Evolutionary conservation across 2,113 vertebrate species (phyloP), one percentile per base, ranked within the genome.

Genomic region (Sclerurus mexicanus): DNA sequence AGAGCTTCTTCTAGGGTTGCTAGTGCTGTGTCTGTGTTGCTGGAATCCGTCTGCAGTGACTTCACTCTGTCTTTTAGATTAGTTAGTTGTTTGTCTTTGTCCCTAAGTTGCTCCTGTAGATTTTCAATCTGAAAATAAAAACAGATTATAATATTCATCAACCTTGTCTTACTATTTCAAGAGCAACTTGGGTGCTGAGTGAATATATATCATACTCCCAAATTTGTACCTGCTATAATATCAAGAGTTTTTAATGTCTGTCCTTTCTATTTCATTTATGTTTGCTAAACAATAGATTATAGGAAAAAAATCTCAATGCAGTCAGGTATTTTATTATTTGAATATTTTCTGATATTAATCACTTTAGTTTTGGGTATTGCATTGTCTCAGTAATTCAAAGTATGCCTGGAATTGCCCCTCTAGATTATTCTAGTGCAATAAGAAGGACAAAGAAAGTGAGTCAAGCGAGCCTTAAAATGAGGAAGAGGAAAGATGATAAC

Each of bases 31-130:
- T 99, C 99, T 5, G 99, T 99, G 78, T 99, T 99, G 95, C 99
- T 99, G 87, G 99, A 99, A 97, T 99, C 99, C 0, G 99, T 99
- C 94, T 99, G 99, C 91, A 99, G 96, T 4, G 99, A 99, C 90
- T 99, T 99, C 91, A 99, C 98, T 88, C 99, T 98, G 95, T 99
- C 99, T 97, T 98, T 99, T 94, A 99, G 97, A 75, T 99, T 99
- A 58, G 98, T 99, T 78, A 99, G 98, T 80, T 99, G 99, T 88
- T 99, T 99, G 97, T 99, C 99, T 96, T 99, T 99, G 97, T 99
- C 99, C 95, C 98, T 99, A 95, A 99, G 98, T 97, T 99, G 99
- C 89, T 99, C 99, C 98, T 99, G 97, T 60, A 99, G 98, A 96
- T 99, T 99, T 98, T 99, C 99, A 95, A 99, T 99, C 99, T 99